A percentile compares a stretch with the other conserved stretches of the same genome.
These are phyloP conservation scores for Parazoanthus darwini DNA, from an alignment of 92 coral and sea anemone species.

Conservation along the genomic window DNA sequence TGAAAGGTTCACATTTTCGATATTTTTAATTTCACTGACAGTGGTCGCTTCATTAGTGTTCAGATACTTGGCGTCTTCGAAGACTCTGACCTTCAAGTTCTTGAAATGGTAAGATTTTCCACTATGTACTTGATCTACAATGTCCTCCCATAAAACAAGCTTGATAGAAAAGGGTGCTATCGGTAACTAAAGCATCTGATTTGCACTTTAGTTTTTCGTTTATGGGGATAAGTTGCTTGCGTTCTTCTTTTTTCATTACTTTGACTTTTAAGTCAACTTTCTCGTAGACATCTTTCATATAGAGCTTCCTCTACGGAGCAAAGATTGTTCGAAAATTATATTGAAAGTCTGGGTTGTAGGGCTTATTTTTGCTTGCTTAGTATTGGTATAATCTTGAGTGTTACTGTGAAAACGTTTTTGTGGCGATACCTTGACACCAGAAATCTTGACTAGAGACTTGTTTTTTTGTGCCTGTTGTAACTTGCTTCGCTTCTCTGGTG, in stretches of 20 bases:
- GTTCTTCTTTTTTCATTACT: conserved; percentile 40
- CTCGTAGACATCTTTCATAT: background rate
- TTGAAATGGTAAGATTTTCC: conserved; percentile 46
- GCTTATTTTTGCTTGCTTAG: too few species aligned
- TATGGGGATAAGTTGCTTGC: conserved; percentile 23
- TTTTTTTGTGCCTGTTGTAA: conserved; percentile 7
- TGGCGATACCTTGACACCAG: conserved; percentile 40
- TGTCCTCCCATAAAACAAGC: conserved; percentile 40
- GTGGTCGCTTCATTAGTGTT: conserved; percentile 45
- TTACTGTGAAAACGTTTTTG: conserved; percentile 37
- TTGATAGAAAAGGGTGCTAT: conserved; percentile 22
- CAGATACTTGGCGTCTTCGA: conserved; percentile 33
- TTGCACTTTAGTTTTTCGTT: conserved; percentile 31
- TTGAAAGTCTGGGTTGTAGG: too few species aligned
- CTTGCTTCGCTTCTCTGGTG: conserved; percentile 39
- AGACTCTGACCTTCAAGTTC: conserved; percentile 39
- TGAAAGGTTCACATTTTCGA: conserved; percentile 22
- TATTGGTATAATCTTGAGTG: too few species aligned
- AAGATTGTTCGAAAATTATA: too few species aligned
- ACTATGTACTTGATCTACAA: conserved; percentile 5
- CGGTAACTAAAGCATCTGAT: conserved; percentile 28
- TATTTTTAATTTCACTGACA: conserved; percentile 30
- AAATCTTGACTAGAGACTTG: background rate
- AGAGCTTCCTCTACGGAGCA: too few species aligned
- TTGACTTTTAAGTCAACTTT: conserved; percentile 2